Evolutionary conservation across 2,797 vertebrate species (phyloP), one percentile per base, ranked within the genome.

Genomic region (Typhlichthys subterraneus): DNA sequence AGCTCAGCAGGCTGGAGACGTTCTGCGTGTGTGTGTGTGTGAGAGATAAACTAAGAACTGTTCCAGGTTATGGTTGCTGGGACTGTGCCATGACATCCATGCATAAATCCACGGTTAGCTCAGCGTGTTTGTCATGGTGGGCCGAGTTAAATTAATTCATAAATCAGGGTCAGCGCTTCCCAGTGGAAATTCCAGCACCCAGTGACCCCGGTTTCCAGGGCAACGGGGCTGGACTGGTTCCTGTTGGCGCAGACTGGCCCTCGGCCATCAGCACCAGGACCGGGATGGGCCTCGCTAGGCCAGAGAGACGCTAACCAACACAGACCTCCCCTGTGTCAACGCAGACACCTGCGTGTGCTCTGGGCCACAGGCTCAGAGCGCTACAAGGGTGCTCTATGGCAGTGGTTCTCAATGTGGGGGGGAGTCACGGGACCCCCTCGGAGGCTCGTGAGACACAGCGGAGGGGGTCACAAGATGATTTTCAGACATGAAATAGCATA

Each of bases 91-190:
- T 47, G 64, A 72, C 59, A 68, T 71, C 79, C 76, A 14, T 78
- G 75, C 67, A 76, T 70, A 73, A 69, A 79, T 83, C 78, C 60
- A 63, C 81, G 59, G 75, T 69, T 72, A 59, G 73, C 67, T 60
- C 59, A 53, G n/a, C 38, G 17, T 65, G 70, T 81, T 88, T 66
- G 74, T 79, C 72, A 80, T 57, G 63, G 75, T 29, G 61, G 70
- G 61, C 63, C 63, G 59, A 64, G 66, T 82, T 88, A 88, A 92
- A 88, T 88, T 54, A 85, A 91, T 87, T 87, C 86, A 91, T 92
- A 91, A 92, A 92, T 93, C 91, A 91, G 90, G 73, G 85, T 86
- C 86, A 87, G 74, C 6, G 67, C 83, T 79, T 73, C 70, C 60
- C 65, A 75, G 77, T 77, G 85, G 77, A 85, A 85, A 93, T 92